A percentile compares a stretch with the other conserved stretches of the same genome.
Evolutionary conservation across 2,113 vertebrate genomes (phyloP).

Genomic region (Abramis brama): DNA sequence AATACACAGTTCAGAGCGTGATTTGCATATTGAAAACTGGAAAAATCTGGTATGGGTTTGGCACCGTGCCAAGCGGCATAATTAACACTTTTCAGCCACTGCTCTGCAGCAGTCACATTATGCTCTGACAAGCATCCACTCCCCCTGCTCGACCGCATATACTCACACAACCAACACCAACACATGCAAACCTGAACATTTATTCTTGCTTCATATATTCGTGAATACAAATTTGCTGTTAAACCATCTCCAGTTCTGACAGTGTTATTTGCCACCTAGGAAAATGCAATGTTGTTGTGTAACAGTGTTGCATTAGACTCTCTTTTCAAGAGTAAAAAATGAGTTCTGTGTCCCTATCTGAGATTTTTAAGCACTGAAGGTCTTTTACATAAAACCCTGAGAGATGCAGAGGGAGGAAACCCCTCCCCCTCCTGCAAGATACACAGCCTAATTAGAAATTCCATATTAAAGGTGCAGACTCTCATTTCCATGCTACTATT

Average conservation of each 20-base stretch:
- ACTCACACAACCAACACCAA: conserved; percentile 25
- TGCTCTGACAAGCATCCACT: conserved; percentile 52
- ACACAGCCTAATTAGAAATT: conserved; percentile 58
- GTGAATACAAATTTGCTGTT: background rate
- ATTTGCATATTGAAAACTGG: conserved; percentile 57
- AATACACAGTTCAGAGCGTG: conserved; percentile 41
- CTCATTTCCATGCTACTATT: conserved; percentile 34
- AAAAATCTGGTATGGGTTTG: conserved; percentile 57
- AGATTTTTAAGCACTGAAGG: conserved; percentile 39
- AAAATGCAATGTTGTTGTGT: background rate
- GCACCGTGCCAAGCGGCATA: conserved; percentile 58
- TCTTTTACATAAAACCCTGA: conserved; percentile 54
- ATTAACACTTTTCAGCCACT: conserved; percentile 54
- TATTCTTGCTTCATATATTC: background rate
- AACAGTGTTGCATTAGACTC: background rate
- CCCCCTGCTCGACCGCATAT: conserved; percentile 32
- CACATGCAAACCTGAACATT: conserved; percentile 5
- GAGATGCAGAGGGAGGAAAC: conserved; percentile 36
- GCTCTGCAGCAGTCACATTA: conserved; percentile 54
- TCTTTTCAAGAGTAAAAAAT: conserved; percentile 11
- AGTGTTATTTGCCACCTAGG: background rate
- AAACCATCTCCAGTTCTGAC: background rate
- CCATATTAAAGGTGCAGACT: conserved; percentile 56
- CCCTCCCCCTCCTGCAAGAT: conserved; percentile 45
- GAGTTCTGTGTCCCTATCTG: conserved; percentile 21